phyloP scores from a whole-genome alignment of 2,797 vertebrate genomes.

The Prunella strophiata region DNA sequence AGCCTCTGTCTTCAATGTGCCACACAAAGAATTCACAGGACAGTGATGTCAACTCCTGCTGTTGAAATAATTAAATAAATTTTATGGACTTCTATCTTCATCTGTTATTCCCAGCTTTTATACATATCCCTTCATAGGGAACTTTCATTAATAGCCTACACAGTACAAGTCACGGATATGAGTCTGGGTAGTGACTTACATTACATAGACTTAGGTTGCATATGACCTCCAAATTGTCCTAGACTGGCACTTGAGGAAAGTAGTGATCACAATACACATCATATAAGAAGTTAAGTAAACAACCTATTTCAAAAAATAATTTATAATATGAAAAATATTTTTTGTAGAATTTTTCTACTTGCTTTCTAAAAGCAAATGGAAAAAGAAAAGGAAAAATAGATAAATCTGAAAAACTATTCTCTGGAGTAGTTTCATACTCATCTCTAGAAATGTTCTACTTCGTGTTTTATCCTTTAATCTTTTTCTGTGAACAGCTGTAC shows the following conservation, averaged over 20 bases:
- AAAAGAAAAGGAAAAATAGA: neutral
- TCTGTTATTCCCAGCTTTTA: neutral
- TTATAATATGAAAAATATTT: neutral
- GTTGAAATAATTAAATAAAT: neutral
- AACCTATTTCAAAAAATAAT: neutral
- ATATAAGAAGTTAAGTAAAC: neutral
- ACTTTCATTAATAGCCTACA: neutral
- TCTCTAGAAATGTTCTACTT: neutral
- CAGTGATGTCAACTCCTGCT: neutral
- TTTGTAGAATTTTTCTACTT: neutral
- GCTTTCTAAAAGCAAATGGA: neutral
- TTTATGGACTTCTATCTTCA: neutral
- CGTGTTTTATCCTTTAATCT: neutral
- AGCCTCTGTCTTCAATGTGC: neutral
- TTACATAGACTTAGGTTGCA: neutral
- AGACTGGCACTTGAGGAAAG: neutral
- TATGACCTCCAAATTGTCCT: neutral
- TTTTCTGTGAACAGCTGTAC: neutral
- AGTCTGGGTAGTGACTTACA: neutral
- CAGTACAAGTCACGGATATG: neutral
- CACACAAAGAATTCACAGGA: accelerated
- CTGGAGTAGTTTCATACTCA: neutral
- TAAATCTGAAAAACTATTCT: neutral
- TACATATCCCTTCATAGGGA: neutral
- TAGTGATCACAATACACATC: neutral